phyloP scores from a whole-genome alignment of 1,140 invertebrate genomes.

The Parapsyche elsis region DNA sequence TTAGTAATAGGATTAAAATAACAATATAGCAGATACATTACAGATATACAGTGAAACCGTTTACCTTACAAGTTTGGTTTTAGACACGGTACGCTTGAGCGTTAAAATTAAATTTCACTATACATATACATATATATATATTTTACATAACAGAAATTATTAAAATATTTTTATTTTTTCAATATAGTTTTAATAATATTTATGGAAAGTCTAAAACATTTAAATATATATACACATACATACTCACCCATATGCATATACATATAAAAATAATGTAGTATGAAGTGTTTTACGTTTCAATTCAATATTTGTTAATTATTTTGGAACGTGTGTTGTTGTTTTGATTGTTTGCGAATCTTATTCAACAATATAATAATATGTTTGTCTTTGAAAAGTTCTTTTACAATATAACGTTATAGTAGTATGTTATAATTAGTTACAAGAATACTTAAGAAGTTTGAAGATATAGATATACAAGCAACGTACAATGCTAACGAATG shows the following conservation, averaged over 20 bases:
- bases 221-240: slow-evolving; percentile 1
- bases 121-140: slow-evolving; percentile 6
- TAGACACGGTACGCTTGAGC: too few relatives aligned
- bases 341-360: too few relatives aligned
- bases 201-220: not conserved
- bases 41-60: too few relatives aligned
- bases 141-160: not conserved
- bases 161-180: not conserved
- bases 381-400: too few relatives aligned
- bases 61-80: too few relatives aligned
- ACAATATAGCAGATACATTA: not conserved
- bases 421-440: not conserved
- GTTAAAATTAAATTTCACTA: not conserved
- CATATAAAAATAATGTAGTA: not conserved
- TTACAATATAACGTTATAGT: too few relatives aligned
- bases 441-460: not conserved
- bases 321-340: too few relatives aligned
- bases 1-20: slow-evolving; percentile 25
- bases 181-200: not conserved
- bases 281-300: not conserved
- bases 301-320: too few relatives aligned
- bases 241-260: not conserved
- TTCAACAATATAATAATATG: too few relatives aligned
- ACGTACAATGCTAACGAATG: slow-evolving; percentile 29
- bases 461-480: slow-evolving; percentile 20